Percentiles rank a stretch among this genome's conserved stretches.
Evolutionary conservation across 2,797 vertebrate genomes (phyloP).

Genomic region (Fundulus diaphanus): DNA sequence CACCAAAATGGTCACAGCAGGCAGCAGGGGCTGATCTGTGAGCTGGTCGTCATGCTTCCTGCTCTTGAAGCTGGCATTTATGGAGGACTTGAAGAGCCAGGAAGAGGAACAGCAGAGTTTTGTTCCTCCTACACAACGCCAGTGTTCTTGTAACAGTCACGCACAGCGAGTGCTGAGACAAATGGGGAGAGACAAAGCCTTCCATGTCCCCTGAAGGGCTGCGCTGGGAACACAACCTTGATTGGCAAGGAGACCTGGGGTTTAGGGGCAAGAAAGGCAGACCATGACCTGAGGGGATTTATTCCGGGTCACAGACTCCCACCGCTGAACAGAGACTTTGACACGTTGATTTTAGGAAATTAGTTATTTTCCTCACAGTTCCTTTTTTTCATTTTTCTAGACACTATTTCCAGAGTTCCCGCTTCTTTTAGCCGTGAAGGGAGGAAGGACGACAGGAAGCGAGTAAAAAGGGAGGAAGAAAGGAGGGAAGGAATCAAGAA

Average conservation of each 20-base stretch:
- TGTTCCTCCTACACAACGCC: conserved; percentile 61
- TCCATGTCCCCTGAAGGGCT: conserved; percentile 68
- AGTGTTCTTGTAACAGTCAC: conserved; percentile 69
- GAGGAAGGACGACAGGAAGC: neutral
- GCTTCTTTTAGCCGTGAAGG: neutral
- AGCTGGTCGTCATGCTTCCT: conserved; percentile 40
- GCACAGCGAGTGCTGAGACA: conserved; percentile 71
- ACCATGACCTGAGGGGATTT: conserved; percentile 61
- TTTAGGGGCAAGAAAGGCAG: conserved; percentile 59
- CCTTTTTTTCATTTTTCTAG: neutral
- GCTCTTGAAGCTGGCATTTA: conserved; percentile 42
- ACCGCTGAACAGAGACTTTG: conserved; percentile 52
- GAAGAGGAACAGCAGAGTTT: conserved; percentile 52
- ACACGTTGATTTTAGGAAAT: conserved; percentile 41
- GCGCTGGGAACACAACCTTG: conserved; percentile 68
- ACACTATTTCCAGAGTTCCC: neutral
- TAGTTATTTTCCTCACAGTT: conserved; percentile 11
- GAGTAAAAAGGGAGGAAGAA: too few species aligned
- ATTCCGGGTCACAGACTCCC: conserved; percentile 65
- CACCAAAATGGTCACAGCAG: conserved; percentile 37
- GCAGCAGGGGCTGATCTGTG: conserved; percentile 50
- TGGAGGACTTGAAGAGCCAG: conserved; percentile 46
- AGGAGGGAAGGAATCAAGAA: too few species aligned
- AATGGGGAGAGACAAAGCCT: conserved; percentile 80
- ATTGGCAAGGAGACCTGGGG: conserved; percentile 67